A percentile compares a stretch with the other conserved stretches of the same genome.
Conservation (phyloP, 2,888 invertebrate species). For the Eudasyphora cyanicolor region DNA sequence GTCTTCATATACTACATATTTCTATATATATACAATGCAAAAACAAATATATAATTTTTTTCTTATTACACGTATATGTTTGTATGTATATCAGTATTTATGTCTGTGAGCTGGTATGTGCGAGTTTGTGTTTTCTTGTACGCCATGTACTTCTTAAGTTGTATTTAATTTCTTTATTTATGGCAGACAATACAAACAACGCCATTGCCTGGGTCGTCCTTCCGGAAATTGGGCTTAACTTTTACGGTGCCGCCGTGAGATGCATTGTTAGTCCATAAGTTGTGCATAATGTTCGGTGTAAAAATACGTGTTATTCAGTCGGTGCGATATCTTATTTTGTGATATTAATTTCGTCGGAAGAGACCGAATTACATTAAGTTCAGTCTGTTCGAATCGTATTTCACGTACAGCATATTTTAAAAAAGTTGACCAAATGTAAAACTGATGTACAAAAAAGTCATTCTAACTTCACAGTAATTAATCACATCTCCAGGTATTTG, state of each 20-base stretch:
- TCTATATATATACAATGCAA: no score
- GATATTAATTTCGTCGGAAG: neutral
- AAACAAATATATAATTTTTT: no score
- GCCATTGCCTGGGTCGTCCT: neutral
- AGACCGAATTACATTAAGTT: neutral
- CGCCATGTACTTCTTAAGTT: slow-evolving; percentile 50
- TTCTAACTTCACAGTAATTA: no score
- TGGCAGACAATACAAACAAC: slow-evolving; percentile 12
- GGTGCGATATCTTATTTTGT: slow-evolving; percentile 35
- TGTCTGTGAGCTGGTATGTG: neutral
- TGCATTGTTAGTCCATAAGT: slow-evolving; percentile 1
- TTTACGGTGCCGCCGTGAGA: neutral
- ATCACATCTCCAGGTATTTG: no score
- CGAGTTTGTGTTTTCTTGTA: slow-evolving; percentile 6
- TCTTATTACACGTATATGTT: no score
- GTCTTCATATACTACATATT: no score
- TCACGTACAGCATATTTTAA: neutral
- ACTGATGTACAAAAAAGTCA: no score
- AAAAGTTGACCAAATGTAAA: no score
- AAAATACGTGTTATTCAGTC: slow-evolving; percentile 1
- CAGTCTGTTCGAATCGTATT: neutral
- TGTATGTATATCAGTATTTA: no score
- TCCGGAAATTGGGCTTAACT: neutral
- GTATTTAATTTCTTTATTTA: slow-evolving; percentile 61
- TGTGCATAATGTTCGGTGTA: neutral